Base-by-base conservation (phyloP, 2,113 vertebrate species). In the Telmatochromis bifrenatus region DNA sequence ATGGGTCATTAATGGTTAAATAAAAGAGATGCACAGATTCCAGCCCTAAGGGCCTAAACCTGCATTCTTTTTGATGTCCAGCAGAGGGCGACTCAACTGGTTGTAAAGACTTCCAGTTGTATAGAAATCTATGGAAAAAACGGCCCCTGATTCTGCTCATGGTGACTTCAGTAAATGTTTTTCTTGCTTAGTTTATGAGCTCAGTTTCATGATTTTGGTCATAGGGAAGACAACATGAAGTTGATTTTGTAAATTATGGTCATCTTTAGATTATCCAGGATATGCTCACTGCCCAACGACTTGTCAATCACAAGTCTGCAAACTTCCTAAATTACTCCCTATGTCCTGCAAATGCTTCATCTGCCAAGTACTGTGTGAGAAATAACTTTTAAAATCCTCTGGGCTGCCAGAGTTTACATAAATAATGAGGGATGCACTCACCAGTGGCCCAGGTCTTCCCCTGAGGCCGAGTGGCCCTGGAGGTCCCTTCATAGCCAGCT, bases 401-500 rank as follows among this genome's bases (percentile, higher is more conserved):
- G 26, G 45, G 73, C 2, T 77, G 10, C 26, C 26, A 51, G 5
- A 33, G 26, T 33, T 8, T 77, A 77, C 17, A 77, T 77, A 49
- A 77, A 31, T 77, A 77, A 51, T 77, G 73, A 51, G 26, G 73
- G 73, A n/a, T 77, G 28, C 37, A 97, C 98, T 93, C 87, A 99
- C 98, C 97, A 99, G 90, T 1, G 98, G 98, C 37, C 98, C 98
- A 0, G 98, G 97, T 58, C 98, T 95, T 86, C 98, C 98, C 0
- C 97, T 97, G 9, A 99, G 97, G 9, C 98, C 98, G 88, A 99
- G 96, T 0, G 98, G 97, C 56, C 98, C 98, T 0, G 97, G 97
- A 0, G 98, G 98, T 58, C 98, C 98, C 89, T 98, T 97, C 96
- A 99, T 91, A 0, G 98, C 97, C 93, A 99, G 89, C 98, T 99